Percentiles rank a stretch among this genome's conserved stretches.
These are phyloP conservation scores for Busseola fusca DNA, from an alignment of 2,888 invertebrate genomes.

Conservation along the genomic window DNA sequence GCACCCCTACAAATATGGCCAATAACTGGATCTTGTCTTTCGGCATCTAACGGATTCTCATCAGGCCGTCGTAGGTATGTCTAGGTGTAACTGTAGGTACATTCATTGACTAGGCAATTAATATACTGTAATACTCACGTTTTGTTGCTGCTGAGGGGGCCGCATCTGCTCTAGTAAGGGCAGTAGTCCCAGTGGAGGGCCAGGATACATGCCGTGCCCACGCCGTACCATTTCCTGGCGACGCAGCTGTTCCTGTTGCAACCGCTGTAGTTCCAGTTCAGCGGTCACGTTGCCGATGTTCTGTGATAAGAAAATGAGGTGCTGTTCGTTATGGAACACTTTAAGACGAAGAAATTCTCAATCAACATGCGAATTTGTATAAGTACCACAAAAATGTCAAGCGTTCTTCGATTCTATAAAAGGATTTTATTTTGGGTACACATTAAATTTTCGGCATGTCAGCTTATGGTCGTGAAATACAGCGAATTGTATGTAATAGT, in stretches of 20 bases:
- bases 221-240: constrained; percentile 88
- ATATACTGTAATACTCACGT: constrained; percentile 69
- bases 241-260: constrained; percentile 91
- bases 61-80: background rate
- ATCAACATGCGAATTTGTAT: too few relatives aligned
- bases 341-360: too few relatives aligned
- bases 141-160: constrained; percentile 82
- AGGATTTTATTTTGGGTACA: background rate
- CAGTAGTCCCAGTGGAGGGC: constrained; percentile 91
- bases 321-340: too few relatives aligned
- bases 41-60: background rate
- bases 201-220: constrained; percentile 85
- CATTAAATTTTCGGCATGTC: background rate
- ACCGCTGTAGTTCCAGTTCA: constrained; percentile 91
- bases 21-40: background rate
- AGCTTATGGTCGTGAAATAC: constrained; percentile 17
- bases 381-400: background rate
- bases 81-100: too few relatives aligned
- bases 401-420: constrained; percentile 7
- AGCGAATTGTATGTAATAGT: constrained; percentile 4
- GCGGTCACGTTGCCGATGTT: constrained; percentile 84
- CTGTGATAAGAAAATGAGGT: constrained; percentile 71
- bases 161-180: constrained; percentile 92
- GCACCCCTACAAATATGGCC: background rate
- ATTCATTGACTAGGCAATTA: background rate